Evolutionary conservation across 2,113 vertebrate species (phyloP), one percentile per base, ranked within the genome.

Genomic region (Triplophysa dalaica): DNA sequence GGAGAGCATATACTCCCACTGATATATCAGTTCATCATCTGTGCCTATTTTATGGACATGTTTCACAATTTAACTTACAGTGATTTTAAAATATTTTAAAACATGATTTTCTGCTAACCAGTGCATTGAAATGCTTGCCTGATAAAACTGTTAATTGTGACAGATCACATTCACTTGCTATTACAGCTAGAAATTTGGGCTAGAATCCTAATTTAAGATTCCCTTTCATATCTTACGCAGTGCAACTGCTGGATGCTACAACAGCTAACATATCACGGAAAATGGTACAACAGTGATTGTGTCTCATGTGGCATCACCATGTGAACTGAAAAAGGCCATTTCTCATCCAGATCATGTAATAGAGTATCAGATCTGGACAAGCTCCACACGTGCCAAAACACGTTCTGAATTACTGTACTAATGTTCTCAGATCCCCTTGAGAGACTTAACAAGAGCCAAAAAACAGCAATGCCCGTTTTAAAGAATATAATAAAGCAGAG

Each of bases 391-490:
- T 58, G 70, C 13, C 45, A 50, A 54, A 62, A 56, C 69, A 45
- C 50, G 58, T 58, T 68, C 52, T 81, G 70, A 68, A 45, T 72
- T 12, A 63, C 66, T 67, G 63, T 19, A 21, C 63, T 64, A 26
- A 48, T 75, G 75, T 62, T 60, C 61, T 26, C 14, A 56, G 76
- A 24, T 66, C 43, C 68, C 67, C 75, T 79, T 48, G n/a, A 67
- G 17, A 41, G 54, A 75, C 66, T 50, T 63, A 43, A 43, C 10
- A 11, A 1, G 10, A 1, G 41, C 41, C 8, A 43, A 43, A 43
- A 9, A 43, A 29, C 4, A 29, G 29, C 29, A 29, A 29, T 43
- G 41, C 2, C 41, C 7, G 7, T 43, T 43, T 43, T 43, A 10
- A 43, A 43, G 41, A 43, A 43, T 43, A 9, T 43, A 2, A 43